phyloP scores from a whole-genome alignment of 2,888 invertebrate genomes.

The Drosophila prostipennis region DNA sequence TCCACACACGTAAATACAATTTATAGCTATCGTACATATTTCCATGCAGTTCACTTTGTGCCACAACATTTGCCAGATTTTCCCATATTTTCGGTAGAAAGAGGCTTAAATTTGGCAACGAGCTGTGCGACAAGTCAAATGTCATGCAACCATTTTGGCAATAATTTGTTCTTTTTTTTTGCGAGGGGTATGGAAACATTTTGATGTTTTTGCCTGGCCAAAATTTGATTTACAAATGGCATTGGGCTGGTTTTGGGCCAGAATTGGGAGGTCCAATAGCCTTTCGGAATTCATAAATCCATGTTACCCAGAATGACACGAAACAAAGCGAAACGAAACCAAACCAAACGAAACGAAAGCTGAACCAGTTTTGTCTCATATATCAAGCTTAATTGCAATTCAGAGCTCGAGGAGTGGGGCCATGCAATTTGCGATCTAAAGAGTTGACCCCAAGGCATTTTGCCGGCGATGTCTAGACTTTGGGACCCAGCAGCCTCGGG shows the following conservation, averaged over 20 bases:
- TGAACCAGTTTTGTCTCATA: conserved; percentile 40
- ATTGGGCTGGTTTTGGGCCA: too few relatives aligned
- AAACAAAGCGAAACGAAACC: conserved; percentile 15
- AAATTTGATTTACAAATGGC: conserved; percentile 44
- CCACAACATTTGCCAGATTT: conserved; percentile 9
- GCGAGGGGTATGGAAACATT: not conserved
- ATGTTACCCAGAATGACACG: conserved; percentile 19
- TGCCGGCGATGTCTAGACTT: conserved; percentile 15
- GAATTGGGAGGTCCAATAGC: conserved; percentile 9
- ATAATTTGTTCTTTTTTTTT: conserved; percentile 7
- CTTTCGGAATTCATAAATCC: conserved; percentile 40
- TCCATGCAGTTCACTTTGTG: not conserved
- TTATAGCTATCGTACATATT: not conserved
- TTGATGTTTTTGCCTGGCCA: conserved; percentile 23
- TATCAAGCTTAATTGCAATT: conserved; percentile 48
- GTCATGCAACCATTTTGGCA: conserved; percentile 24
- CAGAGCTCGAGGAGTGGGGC: conserved; percentile 6
- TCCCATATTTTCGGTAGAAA: conserved; percentile 9
- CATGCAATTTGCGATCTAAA: conserved; percentile 34
- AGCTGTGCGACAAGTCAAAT: conserved; percentile 16
- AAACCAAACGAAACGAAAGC: conserved; percentile 19
- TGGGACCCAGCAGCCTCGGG: not conserved
- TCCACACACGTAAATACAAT: not conserved
- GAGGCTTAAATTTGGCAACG: conserved; percentile 29
- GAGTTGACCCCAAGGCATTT: conserved; percentile 36